These are phyloP conservation scores for Ips nitidus DNA, from an alignment of 1,140 invertebrate species.

Conservation along the genomic window DNA sequence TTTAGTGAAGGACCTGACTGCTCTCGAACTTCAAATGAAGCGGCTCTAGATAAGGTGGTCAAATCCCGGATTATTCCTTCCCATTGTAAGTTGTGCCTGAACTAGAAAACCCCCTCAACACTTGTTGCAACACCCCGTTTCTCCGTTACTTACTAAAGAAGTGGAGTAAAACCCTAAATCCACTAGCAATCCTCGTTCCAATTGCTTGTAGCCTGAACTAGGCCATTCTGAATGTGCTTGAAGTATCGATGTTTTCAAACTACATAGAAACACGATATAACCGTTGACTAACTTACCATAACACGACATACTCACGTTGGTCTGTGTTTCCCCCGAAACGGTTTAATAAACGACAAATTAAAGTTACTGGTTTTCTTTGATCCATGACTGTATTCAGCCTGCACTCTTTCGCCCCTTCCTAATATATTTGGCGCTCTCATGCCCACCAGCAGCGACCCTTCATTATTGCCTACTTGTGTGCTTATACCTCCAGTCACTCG, in stretches of 20 bases:
- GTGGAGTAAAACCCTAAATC: slow-evolving; percentile 67
- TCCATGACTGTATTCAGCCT: slow-evolving; percentile 76
- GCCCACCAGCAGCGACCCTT: slow-evolving; percentile 74
- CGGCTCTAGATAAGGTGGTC: slow-evolving; percentile 60
- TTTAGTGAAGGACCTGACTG: slow-evolving; percentile 84
- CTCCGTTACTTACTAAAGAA: slow-evolving; percentile 52
- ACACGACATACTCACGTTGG: slow-evolving; percentile 56
- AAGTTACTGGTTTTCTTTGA: slow-evolving; percentile 72
- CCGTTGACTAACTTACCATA: no score
- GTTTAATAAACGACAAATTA: slow-evolving; percentile 73
- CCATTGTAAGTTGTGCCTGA: slow-evolving; percentile 80
- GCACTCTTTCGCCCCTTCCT: slow-evolving; percentile 77
- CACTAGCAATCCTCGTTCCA: slow-evolving; percentile 65
- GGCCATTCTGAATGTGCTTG: slow-evolving; percentile 73
- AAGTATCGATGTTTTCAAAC: slow-evolving; percentile 68
- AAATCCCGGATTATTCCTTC: slow-evolving; percentile 80
- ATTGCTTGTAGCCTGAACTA: slow-evolving; percentile 75
- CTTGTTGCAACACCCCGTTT: neutral
- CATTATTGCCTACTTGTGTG: slow-evolving; percentile 83
- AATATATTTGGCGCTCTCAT: slow-evolving; percentile 75
- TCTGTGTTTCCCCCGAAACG: slow-evolving; percentile 61
- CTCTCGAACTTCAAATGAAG: slow-evolving; percentile 78
- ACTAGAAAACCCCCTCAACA: slow-evolving; percentile 50
- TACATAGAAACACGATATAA: slow-evolving; percentile 42
- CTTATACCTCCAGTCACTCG: slow-evolving; percentile 76